Base-by-base conservation (phyloP, 2,888 invertebrate species). In the Spicauda simplicius region DNA sequence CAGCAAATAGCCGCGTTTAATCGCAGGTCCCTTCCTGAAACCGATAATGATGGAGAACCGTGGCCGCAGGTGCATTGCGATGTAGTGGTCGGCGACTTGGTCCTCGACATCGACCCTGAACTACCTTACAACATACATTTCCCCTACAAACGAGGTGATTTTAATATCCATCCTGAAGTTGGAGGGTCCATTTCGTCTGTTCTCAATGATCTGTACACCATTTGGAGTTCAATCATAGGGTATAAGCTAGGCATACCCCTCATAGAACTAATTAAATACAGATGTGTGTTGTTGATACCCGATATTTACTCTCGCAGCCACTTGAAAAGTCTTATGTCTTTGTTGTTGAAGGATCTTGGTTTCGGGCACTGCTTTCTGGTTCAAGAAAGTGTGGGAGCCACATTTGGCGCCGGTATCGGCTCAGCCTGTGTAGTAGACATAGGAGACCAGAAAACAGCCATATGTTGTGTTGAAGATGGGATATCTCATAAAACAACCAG, bases 401-500 rank as follows among this genome's bases (percentile, higher is more conserved):
- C 93, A 7, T 93, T 93, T 73, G 93, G 93, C 0, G 93, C 93
- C 48, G 93, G 93, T 0, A 91, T 93, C 10, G 93, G 93, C 0
- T 97, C 96, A 79, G 98, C 98, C 0, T 99, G 99, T 89, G 98
- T 99, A 0, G 97, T 99, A 0, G 98, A 99, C 84, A 96, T 99
- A 62, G 99, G 99, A 0, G 98, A 98, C 82, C 98, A 98, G 84
- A 99, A 99, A 91, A 98, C 98, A 0, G 97, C 98, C 0, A 97
- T 99, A 19, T 98, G 98, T 1, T 99, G 99, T 90, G 98, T 99
- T 0, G 99, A 99, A 91, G 99, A 99, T 93, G 98, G 98, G 0
- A 97, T 99, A 70, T 98, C 98, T 25, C 97, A 98, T 79, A 95
- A 97, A 74, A 96, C 96, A 72, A 98, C 98, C 0, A 94, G 98